Conservation (phyloP, 2,113 vertebrate genomes). For the Cyphomyrus discorhynchus region DNA sequence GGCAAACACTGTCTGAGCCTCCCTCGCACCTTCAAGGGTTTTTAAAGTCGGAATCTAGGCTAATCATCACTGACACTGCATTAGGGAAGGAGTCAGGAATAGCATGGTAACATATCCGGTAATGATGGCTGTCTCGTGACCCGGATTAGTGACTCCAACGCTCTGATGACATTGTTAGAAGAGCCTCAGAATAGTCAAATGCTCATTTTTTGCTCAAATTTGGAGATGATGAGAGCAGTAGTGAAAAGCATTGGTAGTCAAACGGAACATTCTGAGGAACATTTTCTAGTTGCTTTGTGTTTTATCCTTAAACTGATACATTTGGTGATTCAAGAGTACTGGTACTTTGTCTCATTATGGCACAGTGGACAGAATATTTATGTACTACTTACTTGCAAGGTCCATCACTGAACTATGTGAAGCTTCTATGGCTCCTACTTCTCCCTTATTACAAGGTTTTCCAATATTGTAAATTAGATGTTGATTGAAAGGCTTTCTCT, state of each 20-base stretch:
- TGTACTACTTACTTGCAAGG: not conserved
- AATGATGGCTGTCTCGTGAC: not conserved
- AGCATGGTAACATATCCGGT: not conserved
- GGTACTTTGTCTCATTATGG: not conserved
- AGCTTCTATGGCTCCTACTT: not conserved
- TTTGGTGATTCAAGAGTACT: not conserved
- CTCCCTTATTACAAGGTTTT: not conserved
- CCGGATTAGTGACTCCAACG: not conserved
- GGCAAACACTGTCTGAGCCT: not conserved
- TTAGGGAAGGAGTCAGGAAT: not conserved
- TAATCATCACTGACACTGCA: not conserved
- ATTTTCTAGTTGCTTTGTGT: not conserved
- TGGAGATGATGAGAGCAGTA: not conserved
- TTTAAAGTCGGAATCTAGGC: not conserved
- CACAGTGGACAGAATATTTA: not conserved
- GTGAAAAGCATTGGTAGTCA: not conserved
- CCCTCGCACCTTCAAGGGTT: not conserved
- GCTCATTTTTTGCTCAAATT: not conserved
- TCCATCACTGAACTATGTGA: not conserved
- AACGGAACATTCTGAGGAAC: not conserved
- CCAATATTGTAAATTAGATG: not conserved
- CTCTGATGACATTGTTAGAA: not conserved
- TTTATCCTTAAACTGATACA: not conserved
- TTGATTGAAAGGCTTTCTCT: not conserved
- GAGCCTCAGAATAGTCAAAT: not conserved